Evolutionary conservation across 2,888 invertebrate genomes (phyloP).

Genomic region (Lacanobia wlatinum): DNA sequence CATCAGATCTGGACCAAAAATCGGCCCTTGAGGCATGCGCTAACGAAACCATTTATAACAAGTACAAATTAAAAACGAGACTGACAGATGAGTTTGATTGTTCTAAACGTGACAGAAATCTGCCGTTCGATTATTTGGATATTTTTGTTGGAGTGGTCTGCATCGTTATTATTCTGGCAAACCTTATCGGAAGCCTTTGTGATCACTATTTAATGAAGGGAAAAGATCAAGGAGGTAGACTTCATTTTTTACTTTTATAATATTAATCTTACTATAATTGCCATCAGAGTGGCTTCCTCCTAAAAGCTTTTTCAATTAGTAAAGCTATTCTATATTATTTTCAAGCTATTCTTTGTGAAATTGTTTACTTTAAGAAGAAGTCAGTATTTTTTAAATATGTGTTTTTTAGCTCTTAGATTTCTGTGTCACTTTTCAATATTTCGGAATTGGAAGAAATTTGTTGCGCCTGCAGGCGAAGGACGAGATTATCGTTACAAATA

Average conservation of each 20-base stretch:
- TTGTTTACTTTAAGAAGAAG: background rate
- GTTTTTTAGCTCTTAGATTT: constrained; percentile 43
- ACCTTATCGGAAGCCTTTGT: constrained; percentile 51
- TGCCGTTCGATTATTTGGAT: constrained; percentile 41
- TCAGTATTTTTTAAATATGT: background rate
- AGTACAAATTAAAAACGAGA: constrained; percentile 52
- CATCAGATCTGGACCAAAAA: constrained; percentile 43
- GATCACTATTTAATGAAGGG: constrained; percentile 19
- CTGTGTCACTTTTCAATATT: constrained; percentile 71
- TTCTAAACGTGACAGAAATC: constrained; percentile 17
- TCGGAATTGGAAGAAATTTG: constrained; percentile 69
- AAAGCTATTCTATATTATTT: no score
- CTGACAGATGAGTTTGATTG: constrained; percentile 39
- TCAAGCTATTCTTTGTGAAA: no score
- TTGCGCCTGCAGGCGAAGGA: constrained; percentile 4
- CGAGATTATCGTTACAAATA: constrained; percentile 46
- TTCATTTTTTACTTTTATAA: background rate
- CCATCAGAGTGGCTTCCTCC: no score
- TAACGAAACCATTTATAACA: constrained; percentile 51
- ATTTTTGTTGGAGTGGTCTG: constrained; percentile 31
- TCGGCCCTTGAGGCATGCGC: constrained; percentile 57
- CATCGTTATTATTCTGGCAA: constrained; percentile 31
- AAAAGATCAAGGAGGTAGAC: constrained; percentile 18
- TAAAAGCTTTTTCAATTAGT: no score
- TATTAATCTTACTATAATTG: background rate